Evolutionary conservation across 2,888 invertebrate genomes (phyloP), one percentile per base, ranked within the genome.

Genomic region (Galeopsomyia nigrocyanea): DNA sequence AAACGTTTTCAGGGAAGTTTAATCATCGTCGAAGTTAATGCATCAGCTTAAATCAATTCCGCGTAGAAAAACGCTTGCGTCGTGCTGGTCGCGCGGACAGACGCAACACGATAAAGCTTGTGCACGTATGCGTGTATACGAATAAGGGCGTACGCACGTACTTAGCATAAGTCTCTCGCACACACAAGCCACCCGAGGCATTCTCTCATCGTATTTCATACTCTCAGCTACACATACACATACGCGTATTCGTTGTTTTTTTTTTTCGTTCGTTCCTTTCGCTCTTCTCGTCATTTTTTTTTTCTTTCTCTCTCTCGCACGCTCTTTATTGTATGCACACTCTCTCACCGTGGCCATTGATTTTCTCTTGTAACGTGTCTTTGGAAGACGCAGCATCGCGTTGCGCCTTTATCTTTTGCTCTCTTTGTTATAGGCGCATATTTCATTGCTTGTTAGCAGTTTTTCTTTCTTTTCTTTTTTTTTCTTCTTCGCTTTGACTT

Each of bases 201-300:
- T 80, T 85, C 83, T 84, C 83, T 82, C 84, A 83, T 85, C 84
- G 83, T 85, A 85, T 84, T 85, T 84, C 83, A 84, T 81, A 77
- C 80, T 57, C 61, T 55, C 57, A 46, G 60, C 22, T 10, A 16
- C 77, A 69, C 55, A 58, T 60, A 39, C 66, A 68, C 75, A 61
- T 56, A 60, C 46, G 7, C 46, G 14, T 21, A 55, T 57, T 56
- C 3, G n/a, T 26, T 6, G 21, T 64, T 61, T 47, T n/a, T 51
- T 46, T 49, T 57, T 68, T 68, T 58, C 49, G 65, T 61, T 31
- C 63, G 21, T 68, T 68, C 63, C 49, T 70, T 61, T 31, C 63
- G 21, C 46, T 50, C 17, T 6, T 68, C 50, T 19, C 47, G 6
- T 22, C 46, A 46, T 58, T 62, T 71, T 58, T 68, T 55, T 53